These are phyloP conservation scores for Dromococcyx pavoninus DNA, from an alignment of 2,797 vertebrate species.

Conservation along the genomic window DNA sequence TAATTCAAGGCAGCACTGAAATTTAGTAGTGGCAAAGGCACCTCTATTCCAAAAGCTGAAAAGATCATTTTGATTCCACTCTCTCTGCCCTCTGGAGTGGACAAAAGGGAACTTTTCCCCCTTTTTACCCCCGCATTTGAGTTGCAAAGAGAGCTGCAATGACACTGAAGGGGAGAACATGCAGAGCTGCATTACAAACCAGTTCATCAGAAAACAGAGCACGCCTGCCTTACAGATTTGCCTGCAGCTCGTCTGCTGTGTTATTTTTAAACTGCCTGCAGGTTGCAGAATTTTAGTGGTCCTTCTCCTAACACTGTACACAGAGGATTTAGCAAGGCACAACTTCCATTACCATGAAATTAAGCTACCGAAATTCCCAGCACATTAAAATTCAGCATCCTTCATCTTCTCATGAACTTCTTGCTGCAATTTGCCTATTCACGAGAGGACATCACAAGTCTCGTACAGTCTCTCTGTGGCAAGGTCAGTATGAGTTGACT, in stretches of 20 bases:
- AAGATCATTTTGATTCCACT: not conserved
- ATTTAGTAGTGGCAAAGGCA: not conserved
- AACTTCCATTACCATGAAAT: not conserved
- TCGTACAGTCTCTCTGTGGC: not conserved
- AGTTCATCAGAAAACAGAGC: slow-evolving; percentile 63
- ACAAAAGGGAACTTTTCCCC: not conserved
- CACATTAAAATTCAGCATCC: not conserved
- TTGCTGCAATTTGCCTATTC: not conserved
- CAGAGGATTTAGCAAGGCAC: slow-evolving; percentile 4
- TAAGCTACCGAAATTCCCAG: not conserved
- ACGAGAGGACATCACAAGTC: not conserved
- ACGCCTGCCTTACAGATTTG: slow-evolving; percentile 48
- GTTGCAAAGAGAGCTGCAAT: slow-evolving; percentile 36
- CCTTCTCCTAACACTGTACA: not conserved
- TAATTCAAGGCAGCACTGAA: not conserved
- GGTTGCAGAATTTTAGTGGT: slow-evolving; percentile 58
- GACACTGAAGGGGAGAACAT: slow-evolving; percentile 6
- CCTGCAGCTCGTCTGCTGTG: slow-evolving; percentile 58
- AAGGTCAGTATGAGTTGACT: not conserved
- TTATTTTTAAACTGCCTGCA: slow-evolving; percentile 70
- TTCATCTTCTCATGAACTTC: not conserved
- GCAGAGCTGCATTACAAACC: slow-evolving; percentile 54
- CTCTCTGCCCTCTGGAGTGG: not conserved
- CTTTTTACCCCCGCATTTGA: not conserved
- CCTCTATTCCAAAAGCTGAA: not conserved